These are phyloP conservation scores for Hermetia illucens DNA, from an alignment of 1,140 invertebrate species.

Conservation along the genomic window DNA sequence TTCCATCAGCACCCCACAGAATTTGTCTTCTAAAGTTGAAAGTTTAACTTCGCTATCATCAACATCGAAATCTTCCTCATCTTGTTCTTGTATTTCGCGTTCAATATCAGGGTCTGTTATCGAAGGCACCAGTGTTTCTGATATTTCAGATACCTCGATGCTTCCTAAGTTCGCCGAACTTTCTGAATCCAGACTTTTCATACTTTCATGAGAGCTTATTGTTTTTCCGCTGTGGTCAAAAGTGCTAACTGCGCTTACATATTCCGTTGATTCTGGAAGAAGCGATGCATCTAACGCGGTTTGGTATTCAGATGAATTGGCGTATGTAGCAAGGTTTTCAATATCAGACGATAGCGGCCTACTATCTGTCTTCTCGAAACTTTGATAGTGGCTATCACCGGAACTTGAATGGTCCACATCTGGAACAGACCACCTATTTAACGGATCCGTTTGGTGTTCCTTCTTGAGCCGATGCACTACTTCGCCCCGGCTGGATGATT, in stretches of 20 bases:
- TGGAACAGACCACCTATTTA: slow-evolving; percentile 45
- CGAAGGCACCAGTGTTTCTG: slow-evolving; percentile 78
- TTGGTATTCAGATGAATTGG: slow-evolving; percentile 73
- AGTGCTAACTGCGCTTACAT: slow-evolving; percentile 61
- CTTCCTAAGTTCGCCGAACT: slow-evolving; percentile 76
- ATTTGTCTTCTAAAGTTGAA: not conserved
- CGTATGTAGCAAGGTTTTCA: slow-evolving; percentile 50
- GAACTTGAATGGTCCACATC: slow-evolving; percentile 73
- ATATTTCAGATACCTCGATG: slow-evolving; percentile 76
- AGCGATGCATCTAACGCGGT: slow-evolving; percentile 66
- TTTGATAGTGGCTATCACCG: slow-evolving; percentile 76
- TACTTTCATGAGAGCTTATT: slow-evolving; percentile 72
- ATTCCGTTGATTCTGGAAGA: slow-evolving; percentile 57
- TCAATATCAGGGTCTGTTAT: slow-evolving; percentile 38
- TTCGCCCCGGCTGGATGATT: slow-evolving; percentile 31
- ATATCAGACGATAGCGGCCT: slow-evolving; percentile 76
- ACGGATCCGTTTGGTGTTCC: slow-evolving; percentile 32
- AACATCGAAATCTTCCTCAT: not conserved
- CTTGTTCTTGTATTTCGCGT: not conserved
- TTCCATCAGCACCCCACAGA: slow-evolving; percentile 21
- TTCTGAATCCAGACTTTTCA: slow-evolving; percentile 77
- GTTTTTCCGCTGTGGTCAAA: slow-evolving; percentile 33
- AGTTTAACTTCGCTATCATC: slow-evolving; percentile 3
- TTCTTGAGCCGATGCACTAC: slow-evolving; percentile 36
- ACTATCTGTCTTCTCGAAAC: slow-evolving; percentile 68